These are phyloP conservation scores for Nebria brevicollis DNA, from an alignment of 2,888 invertebrate genomes.

Conservation along the genomic window DNA sequence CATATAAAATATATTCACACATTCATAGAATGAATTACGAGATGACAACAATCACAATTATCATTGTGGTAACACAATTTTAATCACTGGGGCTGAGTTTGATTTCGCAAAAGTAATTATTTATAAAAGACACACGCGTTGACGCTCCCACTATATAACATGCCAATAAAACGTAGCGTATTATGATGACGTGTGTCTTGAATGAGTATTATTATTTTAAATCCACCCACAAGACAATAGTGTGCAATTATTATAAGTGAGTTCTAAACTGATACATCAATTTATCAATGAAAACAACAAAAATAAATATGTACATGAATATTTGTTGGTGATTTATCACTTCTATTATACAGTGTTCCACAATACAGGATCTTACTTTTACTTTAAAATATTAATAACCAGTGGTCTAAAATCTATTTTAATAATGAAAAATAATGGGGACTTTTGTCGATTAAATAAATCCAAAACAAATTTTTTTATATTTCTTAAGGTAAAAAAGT, in stretches of 20 bases:
- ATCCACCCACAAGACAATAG: background rate
- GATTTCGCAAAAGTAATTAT: background rate
- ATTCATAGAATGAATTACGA: background rate
- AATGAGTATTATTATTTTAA: background rate
- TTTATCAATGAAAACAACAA: background rate
- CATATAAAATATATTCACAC: background rate
- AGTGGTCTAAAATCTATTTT: too few species aligned
- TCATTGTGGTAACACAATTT: background rate
- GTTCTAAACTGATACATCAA: background rate
- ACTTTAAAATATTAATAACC: too few species aligned
- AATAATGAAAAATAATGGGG: too few species aligned
- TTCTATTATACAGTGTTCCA: background rate
- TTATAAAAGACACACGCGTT: background rate
- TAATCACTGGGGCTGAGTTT: background rate
- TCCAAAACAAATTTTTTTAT: background rate
- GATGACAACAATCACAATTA: background rate
- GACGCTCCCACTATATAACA: background rate
- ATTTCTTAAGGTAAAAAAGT: background rate
- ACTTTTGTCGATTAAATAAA: too few species aligned
- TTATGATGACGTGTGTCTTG: background rate
- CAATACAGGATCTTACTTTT: too few species aligned
- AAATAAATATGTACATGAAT: background rate
- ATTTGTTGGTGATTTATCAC: background rate
- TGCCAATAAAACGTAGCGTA: background rate
- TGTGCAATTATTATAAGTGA: background rate